Evolutionary conservation across 2,888 invertebrate species (phyloP), one percentile per base, ranked within the genome.

Genomic region (Hyppa rectilinea): DNA sequence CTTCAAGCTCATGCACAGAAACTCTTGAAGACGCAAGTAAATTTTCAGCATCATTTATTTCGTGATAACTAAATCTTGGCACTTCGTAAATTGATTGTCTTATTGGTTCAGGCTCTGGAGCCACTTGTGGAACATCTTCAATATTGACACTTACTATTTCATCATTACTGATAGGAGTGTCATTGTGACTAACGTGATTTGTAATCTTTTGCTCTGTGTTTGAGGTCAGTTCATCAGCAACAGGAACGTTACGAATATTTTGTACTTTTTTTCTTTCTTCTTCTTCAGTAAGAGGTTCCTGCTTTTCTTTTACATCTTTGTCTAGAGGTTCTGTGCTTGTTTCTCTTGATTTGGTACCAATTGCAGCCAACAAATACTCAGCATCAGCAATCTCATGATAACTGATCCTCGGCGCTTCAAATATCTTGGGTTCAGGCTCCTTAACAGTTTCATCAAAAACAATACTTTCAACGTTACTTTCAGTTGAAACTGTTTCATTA

Each of bases 1-100:
- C 23, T 62, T 71, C 66, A 26, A 40, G 12, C 23, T 81, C 62
- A 40, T 71, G 70, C 12, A 43, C 26, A 50, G 75, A 60, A 47
- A 38, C 55, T 53, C 53, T 75, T 49, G 77, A 75, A 43, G 60
- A 49, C 2, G 87, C 92, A 45, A 88, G 84, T 64, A 88, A 71
- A n/a, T 40, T 58, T 85, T 93, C 92, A 73, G 92, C 93, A 75
- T 93, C 92, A 64, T 53, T 81, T 36, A 92, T 55, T 70, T 93
- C 92, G 38, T 90, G 84, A 77, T 92, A 92, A 73, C 64, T 90
- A 75, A 85, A 90, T 50, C 85, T 83, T 45, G 90, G 90, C 6
- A 87, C 72, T 84, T 92, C 92, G 43, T 85, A 86, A 53, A 89
- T 72, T 23, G 52, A 61, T 52, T 70, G 59, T 31, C 43, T 65